These are phyloP conservation scores for Siniperca undulata DNA, from an alignment of 2,797 vertebrate genomes.

Conservation along the genomic window DNA sequence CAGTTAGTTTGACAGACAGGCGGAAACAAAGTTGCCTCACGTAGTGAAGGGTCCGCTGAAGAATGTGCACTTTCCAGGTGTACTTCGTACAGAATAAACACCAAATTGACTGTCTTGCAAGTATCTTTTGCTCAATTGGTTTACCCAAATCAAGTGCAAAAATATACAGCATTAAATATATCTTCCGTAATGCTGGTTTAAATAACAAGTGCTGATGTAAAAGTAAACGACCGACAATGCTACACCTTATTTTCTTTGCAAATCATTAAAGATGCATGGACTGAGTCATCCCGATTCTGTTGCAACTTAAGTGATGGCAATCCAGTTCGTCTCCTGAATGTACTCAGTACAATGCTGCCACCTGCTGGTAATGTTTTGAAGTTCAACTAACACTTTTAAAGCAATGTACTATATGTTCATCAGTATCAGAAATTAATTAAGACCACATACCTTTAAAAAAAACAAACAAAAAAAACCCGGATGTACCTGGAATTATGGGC, in stretches of 20 bases:
- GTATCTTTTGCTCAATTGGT: not conserved
- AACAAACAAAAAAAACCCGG: not conserved
- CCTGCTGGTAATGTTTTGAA: conserved; percentile 55
- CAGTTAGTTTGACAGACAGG: conserved; percentile 76
- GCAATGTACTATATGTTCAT: not conserved
- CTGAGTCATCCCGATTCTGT: conserved; percentile 65
- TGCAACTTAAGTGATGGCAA: conserved; percentile 51
- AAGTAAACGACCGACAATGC: not conserved
- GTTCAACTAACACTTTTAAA: not conserved
- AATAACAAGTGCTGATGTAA: not conserved
- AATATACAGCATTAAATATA: not conserved
- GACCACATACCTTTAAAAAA: not conserved
- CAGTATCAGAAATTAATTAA: not conserved
- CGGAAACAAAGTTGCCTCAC: conserved; percentile 78
- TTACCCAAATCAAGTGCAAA: not conserved
- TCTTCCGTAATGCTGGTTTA: not conserved
- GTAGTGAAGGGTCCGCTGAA: not conserved
- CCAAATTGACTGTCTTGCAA: not conserved
- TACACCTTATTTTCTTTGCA: conserved; percentile 41
- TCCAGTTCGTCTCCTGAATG: not conserved
- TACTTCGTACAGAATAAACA: not conserved
- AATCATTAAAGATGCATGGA: conserved; percentile 68
- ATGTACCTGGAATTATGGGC: not conserved
- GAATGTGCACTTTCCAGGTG: not conserved
- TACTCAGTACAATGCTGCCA: conserved; percentile 61